Conservation (phyloP, 1,140 invertebrate species). For the Polypedilum pembai region DNA sequence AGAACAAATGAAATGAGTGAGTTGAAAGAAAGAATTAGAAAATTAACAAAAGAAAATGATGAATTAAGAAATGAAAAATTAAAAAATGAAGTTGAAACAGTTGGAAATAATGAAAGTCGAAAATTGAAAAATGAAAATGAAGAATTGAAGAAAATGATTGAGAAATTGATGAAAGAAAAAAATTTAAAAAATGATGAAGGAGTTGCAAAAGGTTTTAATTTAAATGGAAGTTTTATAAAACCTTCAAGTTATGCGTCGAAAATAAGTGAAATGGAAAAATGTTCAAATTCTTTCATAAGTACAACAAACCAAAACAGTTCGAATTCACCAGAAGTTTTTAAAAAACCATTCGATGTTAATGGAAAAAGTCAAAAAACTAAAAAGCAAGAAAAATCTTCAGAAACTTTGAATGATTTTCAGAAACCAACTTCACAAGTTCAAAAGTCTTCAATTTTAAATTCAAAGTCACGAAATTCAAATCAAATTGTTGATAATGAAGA, state of each 20-base stretch:
- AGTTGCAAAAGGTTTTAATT: not conserved
- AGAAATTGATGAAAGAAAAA: not conserved
- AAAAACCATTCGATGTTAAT: no score
- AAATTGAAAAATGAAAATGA: not conserved
- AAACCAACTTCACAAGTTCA: no score
- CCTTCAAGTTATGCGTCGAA: not conserved
- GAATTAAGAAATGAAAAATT: not conserved
- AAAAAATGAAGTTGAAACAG: not conserved
- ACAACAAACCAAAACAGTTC: no score
- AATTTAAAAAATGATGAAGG: not conserved
- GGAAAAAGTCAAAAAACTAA: no score
- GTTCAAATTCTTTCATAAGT: no score
- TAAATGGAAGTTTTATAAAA: not conserved
- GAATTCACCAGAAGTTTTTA: no score
- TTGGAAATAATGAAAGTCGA: not conserved
- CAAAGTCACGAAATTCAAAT: no score
- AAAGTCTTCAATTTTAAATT: no score
- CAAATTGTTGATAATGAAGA: no score
- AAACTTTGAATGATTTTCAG: no score
- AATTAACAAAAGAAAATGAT: not conserved
- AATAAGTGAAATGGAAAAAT: no score
- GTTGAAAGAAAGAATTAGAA: not conserved
- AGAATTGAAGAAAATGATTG: not conserved
- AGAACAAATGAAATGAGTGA: not conserved
- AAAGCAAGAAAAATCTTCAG: no score